A percentile compares a stretch with the other conserved stretches of the same genome.
These are phyloP conservation scores for Frankliniella fusca DNA, from an alignment of 2,888 invertebrate genomes.

Conservation along the genomic window DNA sequence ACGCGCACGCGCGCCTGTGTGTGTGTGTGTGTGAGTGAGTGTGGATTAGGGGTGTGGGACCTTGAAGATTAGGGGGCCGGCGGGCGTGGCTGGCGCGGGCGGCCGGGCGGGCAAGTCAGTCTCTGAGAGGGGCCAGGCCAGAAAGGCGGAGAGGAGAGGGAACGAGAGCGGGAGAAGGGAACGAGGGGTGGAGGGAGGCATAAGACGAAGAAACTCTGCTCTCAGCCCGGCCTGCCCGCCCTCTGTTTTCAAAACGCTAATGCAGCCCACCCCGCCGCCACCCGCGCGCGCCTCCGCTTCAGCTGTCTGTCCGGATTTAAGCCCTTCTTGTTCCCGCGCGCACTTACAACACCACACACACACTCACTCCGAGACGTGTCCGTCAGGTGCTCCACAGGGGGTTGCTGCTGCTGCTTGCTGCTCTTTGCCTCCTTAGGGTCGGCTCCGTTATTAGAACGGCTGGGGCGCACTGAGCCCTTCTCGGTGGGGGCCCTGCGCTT, in stretches of 20 bases:
- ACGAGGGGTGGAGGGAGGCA: too few species aligned
- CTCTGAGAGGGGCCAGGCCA: background rate
- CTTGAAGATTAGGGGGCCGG: slow-evolving; percentile 16
- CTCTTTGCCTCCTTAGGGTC: background rate
- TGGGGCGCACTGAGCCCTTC: background rate
- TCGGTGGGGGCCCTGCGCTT: too few species aligned
- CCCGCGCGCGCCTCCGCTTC: background rate
- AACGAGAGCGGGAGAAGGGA: too few species aligned
- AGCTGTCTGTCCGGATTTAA: slow-evolving; percentile 8
- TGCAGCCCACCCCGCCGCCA: background rate
- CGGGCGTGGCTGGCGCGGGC: background rate
- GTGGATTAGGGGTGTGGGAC: slow-evolving; percentile 21
- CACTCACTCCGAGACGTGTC: slow-evolving; percentile 14
- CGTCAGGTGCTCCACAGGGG: slow-evolving; percentile 6
- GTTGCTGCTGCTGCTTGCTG: background rate
- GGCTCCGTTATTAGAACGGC: background rate
- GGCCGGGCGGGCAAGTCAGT: background rate
- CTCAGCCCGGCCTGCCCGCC: background rate
- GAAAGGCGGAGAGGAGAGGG: too few species aligned
- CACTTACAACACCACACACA: background rate
- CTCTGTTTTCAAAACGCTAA: slow-evolving; percentile 21
- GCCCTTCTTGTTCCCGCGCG: background rate
- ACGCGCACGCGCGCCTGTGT: too few species aligned
- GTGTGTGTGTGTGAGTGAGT: background rate
- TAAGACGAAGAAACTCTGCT: background rate